Base-by-base conservation (phyloP, 2,113 vertebrate species). In the Seriola rivoliana region DNA sequence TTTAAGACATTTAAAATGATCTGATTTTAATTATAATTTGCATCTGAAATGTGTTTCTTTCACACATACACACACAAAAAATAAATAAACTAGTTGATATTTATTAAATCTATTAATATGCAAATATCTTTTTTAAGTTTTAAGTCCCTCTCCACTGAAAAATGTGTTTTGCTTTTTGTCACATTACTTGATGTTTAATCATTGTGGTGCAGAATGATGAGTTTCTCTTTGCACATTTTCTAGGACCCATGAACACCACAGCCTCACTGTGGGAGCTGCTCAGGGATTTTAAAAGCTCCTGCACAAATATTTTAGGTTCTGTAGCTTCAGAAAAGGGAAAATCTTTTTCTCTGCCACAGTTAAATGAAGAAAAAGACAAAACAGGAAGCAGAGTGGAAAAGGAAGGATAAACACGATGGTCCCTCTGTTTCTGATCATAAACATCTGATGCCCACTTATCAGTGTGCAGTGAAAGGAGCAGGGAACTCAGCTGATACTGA, bases 11-110 rank as follows among this genome's bases (percentile, higher is more conserved):
- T 34, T 32, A 21, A 36, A 21, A 13, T 52, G 6, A 16, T 52
- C 29, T 36, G 29, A 46, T 44, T 25, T 42, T 58, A 42, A 80
- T 72, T 54, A 40, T 57, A 64, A 80, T 46, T 5, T 55, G 70
- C 59, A 32, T 64, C 42, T n/a, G 25, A 38, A 21, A 46, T 1
- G 25, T 3, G 10, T 42, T 48, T 54, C 29, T 34, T 3, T 55
- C 40, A 34, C 17, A 52, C 50, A 21, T 1, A 57, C 13, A 57
- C 23, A 65, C 29, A 55, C 11, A 42, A 32, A 57, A 19, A 42
- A 2, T 42, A 42, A 42, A 2, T 10, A 42, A 7, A 38, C 38
- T 19, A 50, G 14, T 52, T 21, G 1, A 8, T 52, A 21, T 52
- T 52, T 52, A 19, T 50, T 11, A 23, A 19, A 59, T 19, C 5